Base-by-base conservation (phyloP, 2,888 invertebrate genomes). In the Parapristionchus giblindavisi region DNA sequence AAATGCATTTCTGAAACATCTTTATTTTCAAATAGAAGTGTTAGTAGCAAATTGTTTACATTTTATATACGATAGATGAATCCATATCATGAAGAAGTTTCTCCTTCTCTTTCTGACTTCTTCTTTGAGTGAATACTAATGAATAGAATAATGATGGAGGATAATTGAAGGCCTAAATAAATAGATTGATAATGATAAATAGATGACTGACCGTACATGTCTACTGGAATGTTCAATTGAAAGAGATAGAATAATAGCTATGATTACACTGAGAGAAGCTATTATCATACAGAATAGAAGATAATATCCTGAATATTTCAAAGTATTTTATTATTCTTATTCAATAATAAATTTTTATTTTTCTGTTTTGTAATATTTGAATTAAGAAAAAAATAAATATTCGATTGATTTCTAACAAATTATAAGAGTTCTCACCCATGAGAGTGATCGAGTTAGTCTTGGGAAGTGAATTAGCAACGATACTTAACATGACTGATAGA, bases 361-460 rank as follows among this genome's bases (percentile, higher is more conserved):
- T 17, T 43, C 43, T 43, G 17, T 43, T 43, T 43, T 43, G 8
- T 8, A 17, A 43, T 8, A 17, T 14, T 14, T 43, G 43, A 8
- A 43, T 43, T 43, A 17, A 43, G 43, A 43, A n/a, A n/a, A n/a
- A n/a, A n/a, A n/a, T n/a, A n/a, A n/a, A n/a, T n/a, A n/a, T n/a
- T n/a, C n/a, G n/a, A n/a, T n/a, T n/a, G n/a, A n/a, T n/a, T n/a
- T n/a, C n/a, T n/a, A n/a, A n/a, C n/a, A n/a, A n/a, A n/a, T n/a
- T n/a, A n/a, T n/a, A n/a, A n/a, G n/a, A n/a, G n/a, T n/a, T n/a
- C 52, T 51, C 29, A 68, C 68, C 68, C 68, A 68, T 68, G 3
- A 68, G 68, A 3, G 51, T 68, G 52, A 68, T 34, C 3, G 51
- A 52, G 11, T 68, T 52, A 11, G 36, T 68, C 52, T 52, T 51